Evolutionary conservation across 2,888 invertebrate species (phyloP), one percentile per base, ranked within the genome.

Genomic region (Malthinus flaveolus): DNA sequence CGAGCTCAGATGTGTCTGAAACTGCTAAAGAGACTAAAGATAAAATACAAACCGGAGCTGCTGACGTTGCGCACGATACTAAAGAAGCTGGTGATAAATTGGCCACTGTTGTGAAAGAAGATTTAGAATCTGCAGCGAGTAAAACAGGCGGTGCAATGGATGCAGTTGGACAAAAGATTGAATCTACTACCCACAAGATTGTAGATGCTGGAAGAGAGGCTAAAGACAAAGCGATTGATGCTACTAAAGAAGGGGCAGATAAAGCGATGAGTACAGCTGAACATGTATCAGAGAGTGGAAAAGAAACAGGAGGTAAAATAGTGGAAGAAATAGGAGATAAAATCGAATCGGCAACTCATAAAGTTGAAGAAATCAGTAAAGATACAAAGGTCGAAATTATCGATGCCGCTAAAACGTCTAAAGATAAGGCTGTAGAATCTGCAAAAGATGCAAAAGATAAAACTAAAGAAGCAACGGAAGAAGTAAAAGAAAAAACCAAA

Each of bases 71-170:
- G 1, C n/a, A 42, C 3, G 15, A 12, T 12, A 12, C 42, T 4
- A 11, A 42, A 12, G 7, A 12, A 5, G 42, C 42, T 42, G 8
- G n/a, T 11, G 2, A 42, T 23, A 5, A 23, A 23, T 9, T 12
- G 4, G 15, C 12, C 3, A 12, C 3, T 3, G 49, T 10, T 54
- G 47, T 47, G 51, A 52, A 36, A 34, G 55, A 66, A 8, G 47
- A 48, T 51, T 37, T 32, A 51, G 49, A 70, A 54, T 64, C 69
- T 8, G 70, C 68, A 6, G 71, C 70, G 46, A 70, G 70, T 57
- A 69, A 35, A 35, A n/a, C 35, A 3, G 10, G n/a, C 3, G 10
- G 3, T n/a, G 35, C 35, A n/a, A 10, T 23, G 2, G 23, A 23
- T 23, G 2, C 23, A 23, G 23, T 23, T 23, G 23, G 23, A 23